Conservation (phyloP, 2,113 vertebrate genomes). For the Herpetotheres cachinnans region DNA sequence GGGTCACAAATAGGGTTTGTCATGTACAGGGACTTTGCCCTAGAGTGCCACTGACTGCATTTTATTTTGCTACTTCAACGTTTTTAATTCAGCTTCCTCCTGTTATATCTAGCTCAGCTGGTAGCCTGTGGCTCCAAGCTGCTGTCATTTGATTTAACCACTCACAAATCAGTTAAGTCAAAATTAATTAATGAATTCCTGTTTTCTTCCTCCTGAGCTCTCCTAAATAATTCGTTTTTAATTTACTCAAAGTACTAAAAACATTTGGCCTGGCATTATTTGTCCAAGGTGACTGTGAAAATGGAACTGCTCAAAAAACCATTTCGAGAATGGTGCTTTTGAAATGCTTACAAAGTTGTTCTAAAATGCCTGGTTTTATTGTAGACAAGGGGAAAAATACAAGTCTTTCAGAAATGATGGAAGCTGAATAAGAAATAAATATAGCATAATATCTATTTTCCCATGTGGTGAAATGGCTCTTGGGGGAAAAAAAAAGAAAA, state of each 20-base stretch:
- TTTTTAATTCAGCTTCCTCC: constrained; percentile 6
- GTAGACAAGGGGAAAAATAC: not conserved
- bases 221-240: constrained; percentile 50
- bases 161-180: constrained; percentile 51
- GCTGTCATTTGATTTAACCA: constrained; percentile 55
- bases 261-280: constrained; percentile 34
- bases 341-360: not conserved
- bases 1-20: constrained; percentile 6
- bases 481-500: not conserved
- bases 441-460: not conserved
- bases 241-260: constrained; percentile 26
- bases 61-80: constrained; percentile 12
- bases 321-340: not conserved
- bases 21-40: not conserved
- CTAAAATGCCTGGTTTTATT: not conserved
- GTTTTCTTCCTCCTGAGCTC: constrained; percentile 8
- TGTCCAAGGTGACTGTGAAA: constrained; percentile 32
- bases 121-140: constrained; percentile 40
- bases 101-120: not conserved
- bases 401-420: not conserved
- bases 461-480: not conserved
- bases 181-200: constrained; percentile 56
- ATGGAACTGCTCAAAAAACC: not conserved
- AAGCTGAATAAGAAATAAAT: not conserved
- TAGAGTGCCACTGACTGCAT: not conserved